Evolutionary conservation across 1,140 invertebrate species (phyloP), one percentile per base, ranked within the genome.

Genomic region (Bursaphelenchus mucronatus): DNA sequence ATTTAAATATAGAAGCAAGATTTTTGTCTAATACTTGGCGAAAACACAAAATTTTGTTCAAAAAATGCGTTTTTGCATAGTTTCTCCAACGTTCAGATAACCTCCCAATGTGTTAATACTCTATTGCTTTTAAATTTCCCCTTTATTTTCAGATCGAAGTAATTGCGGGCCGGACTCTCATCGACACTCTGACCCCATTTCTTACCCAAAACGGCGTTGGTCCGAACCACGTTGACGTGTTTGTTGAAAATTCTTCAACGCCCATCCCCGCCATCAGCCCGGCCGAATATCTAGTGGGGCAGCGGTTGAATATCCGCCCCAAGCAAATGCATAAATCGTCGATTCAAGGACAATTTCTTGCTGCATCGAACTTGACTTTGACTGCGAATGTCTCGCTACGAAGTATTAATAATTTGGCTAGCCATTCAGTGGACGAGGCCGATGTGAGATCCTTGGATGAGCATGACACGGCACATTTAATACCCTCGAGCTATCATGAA

Each of bases 161-260:
- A 30, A 59, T 59, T 41, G 44, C 57, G 11, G 57, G 57, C 11
- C 13, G 30, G 41, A n/a, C 21, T 8, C 40, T 59, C 11, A 45
- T 59, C 40, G 57, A 59, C 57, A 11, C 57, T 3, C 40, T 59
- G 10, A 59, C 57, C 21, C 57, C 57, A 13, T 59, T 59, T 7
- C 57, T 59, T 3, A 59, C 57, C 13, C 57, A 59, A 8, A 59
- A 59, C 57, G 57, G 57, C 19, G 41, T 59, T 6, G 57, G 40
- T n/a, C 57, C 57, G 21, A 39, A 5, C 15, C 57, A 59, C 13
- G 57, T 59, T 1, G 47, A 59, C 19, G 40, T 59, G 2, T 59
- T 59, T 9, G 13, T 59, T 11, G 57, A 59, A 9, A 59, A 59
- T 7, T 59, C 57, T 3, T 11, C 13, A 1, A 59, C 57, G 3